phyloP scores from a whole-genome alignment of 2,797 vertebrate species.

The Spinus olivaceus region DNA sequence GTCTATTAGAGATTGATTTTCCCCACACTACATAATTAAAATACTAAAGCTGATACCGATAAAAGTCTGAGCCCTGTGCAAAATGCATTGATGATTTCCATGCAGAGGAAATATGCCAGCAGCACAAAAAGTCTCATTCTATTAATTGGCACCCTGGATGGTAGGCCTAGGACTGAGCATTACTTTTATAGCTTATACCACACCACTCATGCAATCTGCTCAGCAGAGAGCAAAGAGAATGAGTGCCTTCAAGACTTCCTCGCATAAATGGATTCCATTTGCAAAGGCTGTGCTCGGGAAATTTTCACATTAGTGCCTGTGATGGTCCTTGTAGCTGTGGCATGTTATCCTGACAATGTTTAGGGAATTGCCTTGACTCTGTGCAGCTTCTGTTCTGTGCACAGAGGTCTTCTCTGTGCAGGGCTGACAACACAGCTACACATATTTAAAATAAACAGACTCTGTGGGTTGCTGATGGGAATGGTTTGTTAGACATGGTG shows the following conservation, averaged over 20 bases:
- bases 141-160: not conserved
- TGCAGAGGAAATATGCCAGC: not conserved
- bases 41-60: not conserved
- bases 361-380: not conserved
- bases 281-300: not conserved
- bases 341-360: not conserved
- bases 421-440: not conserved
- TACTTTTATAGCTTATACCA: not conserved
- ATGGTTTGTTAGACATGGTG: not conserved
- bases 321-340: not conserved
- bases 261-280: not conserved
- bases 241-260: not conserved
- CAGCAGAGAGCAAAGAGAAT: not conserved
- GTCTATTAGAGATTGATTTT: not conserved
- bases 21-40: not conserved
- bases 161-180: not conserved
- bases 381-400: not conserved
- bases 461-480: not conserved
- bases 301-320: not conserved
- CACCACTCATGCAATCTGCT: not conserved
- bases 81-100: not conserved
- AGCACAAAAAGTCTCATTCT: not conserved
- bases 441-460: not conserved
- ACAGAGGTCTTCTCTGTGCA: not conserved
- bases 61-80: not conserved